Conservation (phyloP, 2,888 invertebrate genomes). For the Drosophila stalkeri region DNA sequence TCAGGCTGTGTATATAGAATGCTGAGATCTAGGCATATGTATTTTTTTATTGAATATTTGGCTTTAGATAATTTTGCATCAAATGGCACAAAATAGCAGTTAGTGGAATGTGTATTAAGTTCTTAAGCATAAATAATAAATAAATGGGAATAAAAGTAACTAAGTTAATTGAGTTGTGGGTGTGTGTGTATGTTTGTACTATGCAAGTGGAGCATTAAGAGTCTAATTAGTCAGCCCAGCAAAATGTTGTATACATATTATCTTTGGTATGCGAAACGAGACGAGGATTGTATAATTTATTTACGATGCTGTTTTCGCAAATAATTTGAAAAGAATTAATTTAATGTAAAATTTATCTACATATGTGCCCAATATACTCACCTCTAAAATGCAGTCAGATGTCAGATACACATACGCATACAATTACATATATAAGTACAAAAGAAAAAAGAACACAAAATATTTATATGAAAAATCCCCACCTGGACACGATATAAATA, state of each 20-base stretch:
- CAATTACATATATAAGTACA: slow-evolving; percentile 20
- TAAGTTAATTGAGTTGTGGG: slow-evolving; percentile 37
- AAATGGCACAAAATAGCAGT: slow-evolving; percentile 51
- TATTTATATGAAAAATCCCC: slow-evolving; percentile 7
- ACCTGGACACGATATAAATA: slow-evolving; percentile 38
- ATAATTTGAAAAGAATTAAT: slow-evolving; percentile 4
- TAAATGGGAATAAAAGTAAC: slow-evolving; percentile 47
- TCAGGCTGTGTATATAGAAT: slow-evolving; percentile 26
- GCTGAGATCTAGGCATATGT: slow-evolving; percentile 45
- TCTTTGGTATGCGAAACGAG: slow-evolving; percentile 55
- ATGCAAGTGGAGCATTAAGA: slow-evolving; percentile 31
- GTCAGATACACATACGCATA: slow-evolving; percentile 22
- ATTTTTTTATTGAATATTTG: slow-evolving; percentile 11
- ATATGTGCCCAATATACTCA: slow-evolving; percentile 31
- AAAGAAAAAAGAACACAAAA: slow-evolving; percentile 41
- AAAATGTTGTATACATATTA: slow-evolving; percentile 41
- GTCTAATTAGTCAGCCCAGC: slow-evolving; percentile 56
- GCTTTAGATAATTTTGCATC: background rate
- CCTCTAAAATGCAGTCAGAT: slow-evolving; percentile 43
- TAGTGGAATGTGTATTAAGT: slow-evolving; percentile 59
- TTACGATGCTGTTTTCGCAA: slow-evolving; percentile 30
- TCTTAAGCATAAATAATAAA: slow-evolving; percentile 56
- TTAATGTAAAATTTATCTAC: background rate
- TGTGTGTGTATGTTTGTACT: slow-evolving; percentile 21
- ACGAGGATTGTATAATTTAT: slow-evolving; percentile 15